Evolutionary conservation across 2,797 vertebrate genomes (phyloP).

Genomic region (Tinamus major): DNA sequence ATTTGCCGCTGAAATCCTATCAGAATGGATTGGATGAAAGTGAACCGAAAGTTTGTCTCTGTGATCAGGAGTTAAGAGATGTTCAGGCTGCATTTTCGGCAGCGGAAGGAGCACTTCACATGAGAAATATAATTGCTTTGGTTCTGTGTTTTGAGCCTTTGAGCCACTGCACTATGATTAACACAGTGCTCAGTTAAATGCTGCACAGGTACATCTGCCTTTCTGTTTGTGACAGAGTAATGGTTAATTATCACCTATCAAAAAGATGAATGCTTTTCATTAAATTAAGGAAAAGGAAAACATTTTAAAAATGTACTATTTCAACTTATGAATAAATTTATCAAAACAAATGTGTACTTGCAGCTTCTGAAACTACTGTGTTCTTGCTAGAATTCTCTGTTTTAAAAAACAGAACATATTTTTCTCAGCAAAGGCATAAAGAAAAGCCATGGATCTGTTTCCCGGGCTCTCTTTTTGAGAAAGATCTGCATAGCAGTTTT

Average conservation of each 20-base stretch:
- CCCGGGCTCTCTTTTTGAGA: not conserved
- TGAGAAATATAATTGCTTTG: constrained; percentile 61
- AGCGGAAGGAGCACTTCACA: constrained; percentile 50
- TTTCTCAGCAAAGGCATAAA: not conserved
- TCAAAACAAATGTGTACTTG: constrained; percentile 63
- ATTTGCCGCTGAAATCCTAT: not conserved
- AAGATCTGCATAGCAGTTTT: not conserved
- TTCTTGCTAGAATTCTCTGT: not conserved
- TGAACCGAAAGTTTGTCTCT: constrained; percentile 41
- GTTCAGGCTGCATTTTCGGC: constrained; percentile 40
- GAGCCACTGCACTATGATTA: constrained; percentile 79
- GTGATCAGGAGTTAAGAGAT: not conserved
- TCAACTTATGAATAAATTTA: constrained; percentile 68
- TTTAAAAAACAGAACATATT: not conserved
- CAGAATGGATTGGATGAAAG: not conserved
- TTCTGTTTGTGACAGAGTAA: constrained; percentile 81
- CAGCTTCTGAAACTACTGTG: constrained; percentile 30
- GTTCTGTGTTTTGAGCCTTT: constrained; percentile 75
- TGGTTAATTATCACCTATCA: constrained; percentile 80
- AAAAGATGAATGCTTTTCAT: constrained; percentile 75
- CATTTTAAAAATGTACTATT: constrained; percentile 55
- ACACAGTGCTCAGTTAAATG: constrained; percentile 70
- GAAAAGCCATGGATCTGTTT: not conserved
- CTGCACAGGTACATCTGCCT: constrained; percentile 66
- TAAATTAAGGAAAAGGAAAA: constrained; percentile 77